Percentiles rank a stretch among this genome's conserved stretches.
Evolutionary conservation across 2,113 vertebrate species (phyloP).

Genomic region (Atherinomorus stipes): DNA sequence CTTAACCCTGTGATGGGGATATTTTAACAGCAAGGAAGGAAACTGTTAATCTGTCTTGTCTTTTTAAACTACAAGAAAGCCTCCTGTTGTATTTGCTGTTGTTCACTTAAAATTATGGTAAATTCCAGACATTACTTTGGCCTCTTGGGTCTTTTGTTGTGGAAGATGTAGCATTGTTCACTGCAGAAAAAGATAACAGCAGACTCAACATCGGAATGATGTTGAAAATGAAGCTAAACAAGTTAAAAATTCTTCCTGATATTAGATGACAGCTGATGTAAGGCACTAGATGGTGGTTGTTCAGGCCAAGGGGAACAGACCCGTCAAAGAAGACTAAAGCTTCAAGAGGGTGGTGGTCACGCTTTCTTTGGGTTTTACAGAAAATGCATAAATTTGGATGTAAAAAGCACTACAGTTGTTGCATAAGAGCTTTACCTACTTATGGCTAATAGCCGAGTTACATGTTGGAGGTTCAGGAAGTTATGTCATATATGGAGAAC

Average conservation of each 20-base stretch:
- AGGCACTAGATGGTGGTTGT: background rate
- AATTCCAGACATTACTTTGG: no score
- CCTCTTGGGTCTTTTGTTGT: no score
- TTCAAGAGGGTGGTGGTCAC: no score
- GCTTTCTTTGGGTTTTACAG: background rate
- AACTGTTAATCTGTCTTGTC: no score
- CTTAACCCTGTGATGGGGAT: no score
- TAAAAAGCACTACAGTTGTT: background rate
- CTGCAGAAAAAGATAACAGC: background rate
- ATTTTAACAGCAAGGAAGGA: no score
- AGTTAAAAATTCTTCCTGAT: background rate
- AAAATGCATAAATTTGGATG: background rate
- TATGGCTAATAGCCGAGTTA: background rate
- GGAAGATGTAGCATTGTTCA: no score
- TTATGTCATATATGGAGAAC: background rate
- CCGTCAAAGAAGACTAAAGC: no score
- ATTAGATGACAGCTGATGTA: background rate
- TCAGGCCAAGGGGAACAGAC: background rate
- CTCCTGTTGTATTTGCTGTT: no score
- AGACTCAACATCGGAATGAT: background rate
- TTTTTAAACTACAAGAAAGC: no score
- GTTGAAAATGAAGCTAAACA: background rate
- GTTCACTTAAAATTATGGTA: no score
- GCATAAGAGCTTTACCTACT: background rate
- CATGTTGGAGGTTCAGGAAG: background rate